Base-by-base conservation (phyloP, 1,140 invertebrate species). In the Dendrolimus kikuchii region DNA sequence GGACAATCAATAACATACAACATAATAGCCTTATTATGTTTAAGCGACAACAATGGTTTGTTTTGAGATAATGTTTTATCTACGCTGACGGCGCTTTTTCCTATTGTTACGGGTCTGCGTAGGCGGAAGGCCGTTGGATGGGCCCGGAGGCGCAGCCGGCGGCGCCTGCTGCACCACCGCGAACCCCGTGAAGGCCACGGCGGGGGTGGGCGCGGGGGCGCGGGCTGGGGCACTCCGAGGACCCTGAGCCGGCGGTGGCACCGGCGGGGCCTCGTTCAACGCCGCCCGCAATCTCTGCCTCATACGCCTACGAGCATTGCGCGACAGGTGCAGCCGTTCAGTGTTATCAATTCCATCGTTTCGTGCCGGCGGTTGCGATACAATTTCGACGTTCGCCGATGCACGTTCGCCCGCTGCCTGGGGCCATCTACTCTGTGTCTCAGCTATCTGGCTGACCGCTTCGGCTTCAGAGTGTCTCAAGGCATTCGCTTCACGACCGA, bases 81-180 rank as follows among this genome's bases (percentile, higher is more conserved):
- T 71, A 47, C 74, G 74, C 7, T 81, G 72, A 46, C 75, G 78
- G 53, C 75, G 78, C 53, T 73, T 79, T 61, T 72, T 81, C 54
- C 72, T 82, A 46, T 68, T 77, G 8, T 40, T 51, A 43, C 66
- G 65, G 46, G 45, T 54, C 38, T 61, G 68, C 6, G n/a, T 60
- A 42, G 62, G 68, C 53, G 41, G 44, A 10, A 60, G 51, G 23
- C 58, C 54, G 40, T 59, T 66, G 6, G 73, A 59, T 4, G 68
- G 51, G 5, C 67, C 70, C 0, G 64, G 56, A 4, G 59, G 42
- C 38, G 51, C 62, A 6, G 57, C 53, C 5, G 63, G 57, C 8
- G 57, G 55, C 9, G 45, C 49, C 41, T 48, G 55, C 6, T 62
- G 50, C 7, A 60, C 37, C 38, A 52, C 43, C 48, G 53, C 44